Percentiles rank a stretch among this genome's conserved stretches.
phyloP scores from a whole-genome alignment of 1,140 invertebrate species.

The Bradynema listronoti region DNA sequence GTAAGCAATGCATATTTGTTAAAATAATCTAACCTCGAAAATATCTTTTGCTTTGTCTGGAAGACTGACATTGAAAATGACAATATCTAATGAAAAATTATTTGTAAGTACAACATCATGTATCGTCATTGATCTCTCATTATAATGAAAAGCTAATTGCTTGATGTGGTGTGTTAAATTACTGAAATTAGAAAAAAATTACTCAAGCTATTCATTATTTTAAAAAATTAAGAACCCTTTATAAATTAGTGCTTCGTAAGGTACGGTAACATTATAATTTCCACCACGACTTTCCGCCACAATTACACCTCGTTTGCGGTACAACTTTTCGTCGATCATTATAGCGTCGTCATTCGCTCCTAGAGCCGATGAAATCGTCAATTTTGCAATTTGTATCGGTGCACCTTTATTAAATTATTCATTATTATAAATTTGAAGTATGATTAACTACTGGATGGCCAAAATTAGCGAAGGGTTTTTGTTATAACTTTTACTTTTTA shows the following conservation, averaged over 20 bases:
- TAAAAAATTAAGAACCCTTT: constrained; percentile 19
- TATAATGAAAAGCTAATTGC: constrained; percentile 38
- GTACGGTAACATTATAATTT: constrained; percentile 45
- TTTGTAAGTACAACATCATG: constrained; percentile 34
- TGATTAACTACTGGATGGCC: too few relatives aligned
- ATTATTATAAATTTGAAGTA: too few relatives aligned
- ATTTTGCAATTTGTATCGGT: too few relatives aligned
- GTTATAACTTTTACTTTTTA: too few relatives aligned
- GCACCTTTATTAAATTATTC: too few relatives aligned
- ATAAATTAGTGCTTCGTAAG: constrained; percentile 30
- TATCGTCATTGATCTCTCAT: constrained; percentile 16
- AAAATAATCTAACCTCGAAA: constrained; percentile 36
- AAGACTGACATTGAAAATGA: constrained; percentile 35
- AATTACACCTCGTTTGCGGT: constrained; percentile 22
- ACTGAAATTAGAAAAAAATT: constrained; percentile 31
- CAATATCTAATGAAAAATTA: constrained; percentile 35
- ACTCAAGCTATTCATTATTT: too few relatives aligned
- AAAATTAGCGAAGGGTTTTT: too few relatives aligned
- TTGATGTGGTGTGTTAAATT: constrained; percentile 31
- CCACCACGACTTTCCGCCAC: constrained; percentile 48
- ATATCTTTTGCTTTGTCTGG: constrained; percentile 15
- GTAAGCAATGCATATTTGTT: too few relatives aligned
- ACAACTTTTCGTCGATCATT: background rate
- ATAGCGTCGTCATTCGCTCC: background rate
- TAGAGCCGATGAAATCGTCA: too few relatives aligned